Percentiles rank a stretch among this genome's conserved stretches.
Evolutionary conservation across 2,797 vertebrate species (phyloP).

Genomic region (Myripristis jacobus): DNA sequence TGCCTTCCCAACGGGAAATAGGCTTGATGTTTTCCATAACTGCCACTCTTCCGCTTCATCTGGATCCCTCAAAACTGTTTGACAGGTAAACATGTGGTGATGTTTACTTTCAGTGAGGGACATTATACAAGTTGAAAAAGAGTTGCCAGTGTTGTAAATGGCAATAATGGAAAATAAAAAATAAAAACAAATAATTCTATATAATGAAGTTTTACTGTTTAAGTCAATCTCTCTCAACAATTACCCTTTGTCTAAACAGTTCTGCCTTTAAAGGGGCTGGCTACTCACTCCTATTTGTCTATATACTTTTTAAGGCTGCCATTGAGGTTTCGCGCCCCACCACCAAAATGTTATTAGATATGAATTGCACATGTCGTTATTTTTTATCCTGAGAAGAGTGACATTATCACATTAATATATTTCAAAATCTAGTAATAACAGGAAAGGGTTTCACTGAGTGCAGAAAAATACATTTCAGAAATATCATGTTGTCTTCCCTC

Average conservation of each 20-base stretch:
- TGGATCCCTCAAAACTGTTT: constrained; percentile 72
- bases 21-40: constrained; percentile 79
- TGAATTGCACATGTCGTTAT: neutral
- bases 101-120: constrained; percentile 66
- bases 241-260: constrained; percentile 15
- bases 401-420: neutral
- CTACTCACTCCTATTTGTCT: neutral
- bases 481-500: neutral
- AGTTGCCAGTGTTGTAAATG: constrained; percentile 30
- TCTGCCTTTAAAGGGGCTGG: neutral
- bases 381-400: neutral
- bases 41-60: constrained; percentile 81
- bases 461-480: neutral
- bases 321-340: neutral
- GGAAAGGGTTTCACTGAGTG: neutral
- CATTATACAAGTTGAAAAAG: constrained; percentile 48
- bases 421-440: neutral
- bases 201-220: constrained; percentile 17
- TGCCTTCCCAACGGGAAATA: constrained; percentile 74
- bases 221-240: too few species aligned
- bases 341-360: neutral
- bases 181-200: constrained; percentile 3
- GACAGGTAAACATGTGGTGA: constrained; percentile 77
- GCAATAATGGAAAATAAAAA: constrained; percentile 18
- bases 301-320: neutral